These are phyloP conservation scores for Phanerotoma sp. DNA, from an alignment of 2,888 invertebrate genomes.

Conservation along the genomic window DNA sequence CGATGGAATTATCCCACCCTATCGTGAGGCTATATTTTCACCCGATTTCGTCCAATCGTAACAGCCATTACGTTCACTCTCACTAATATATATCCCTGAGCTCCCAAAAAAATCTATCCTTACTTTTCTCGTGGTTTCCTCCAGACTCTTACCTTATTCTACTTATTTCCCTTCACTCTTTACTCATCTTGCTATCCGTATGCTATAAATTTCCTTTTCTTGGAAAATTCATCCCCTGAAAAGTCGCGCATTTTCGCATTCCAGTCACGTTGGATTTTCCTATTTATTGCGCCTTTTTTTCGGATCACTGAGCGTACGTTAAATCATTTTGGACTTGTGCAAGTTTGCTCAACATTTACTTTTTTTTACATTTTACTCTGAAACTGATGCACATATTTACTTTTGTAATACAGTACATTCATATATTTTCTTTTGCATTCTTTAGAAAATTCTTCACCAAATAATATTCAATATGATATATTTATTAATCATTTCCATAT, in stretches of 20 bases:
- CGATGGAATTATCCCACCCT: conserved; percentile 45
- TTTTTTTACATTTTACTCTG: neutral
- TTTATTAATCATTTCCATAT: too few species aligned
- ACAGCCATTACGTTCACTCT: conserved; percentile 10
- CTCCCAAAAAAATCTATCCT: neutral
- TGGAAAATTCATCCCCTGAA: conserved; percentile 26
- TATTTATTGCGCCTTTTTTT: conserved; percentile 51
- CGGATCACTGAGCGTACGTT: conserved; percentile 43
- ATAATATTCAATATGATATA: too few species aligned
- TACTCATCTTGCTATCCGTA: neutral
- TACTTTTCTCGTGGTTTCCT: conserved; percentile 2
- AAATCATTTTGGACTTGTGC: conserved; percentile 45
- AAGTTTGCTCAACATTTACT: neutral
- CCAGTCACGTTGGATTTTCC: conserved; percentile 46
- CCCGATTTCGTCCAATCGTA: conserved; percentile 42
- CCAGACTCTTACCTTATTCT: neutral
- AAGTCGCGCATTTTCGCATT: conserved; percentile 33
- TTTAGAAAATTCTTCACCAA: too few species aligned
- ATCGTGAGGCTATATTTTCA: conserved; percentile 40
- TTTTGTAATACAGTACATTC: too few species aligned
- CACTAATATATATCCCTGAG: neutral
- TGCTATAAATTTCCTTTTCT: conserved; percentile 28
- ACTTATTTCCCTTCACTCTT: conserved; percentile 3
- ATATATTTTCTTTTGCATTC: too few species aligned
- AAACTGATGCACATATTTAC: too few species aligned